Evolutionary conservation across 2,113 vertebrate genomes (phyloP).

Genomic region (Cricetomys ansorgei): DNA sequence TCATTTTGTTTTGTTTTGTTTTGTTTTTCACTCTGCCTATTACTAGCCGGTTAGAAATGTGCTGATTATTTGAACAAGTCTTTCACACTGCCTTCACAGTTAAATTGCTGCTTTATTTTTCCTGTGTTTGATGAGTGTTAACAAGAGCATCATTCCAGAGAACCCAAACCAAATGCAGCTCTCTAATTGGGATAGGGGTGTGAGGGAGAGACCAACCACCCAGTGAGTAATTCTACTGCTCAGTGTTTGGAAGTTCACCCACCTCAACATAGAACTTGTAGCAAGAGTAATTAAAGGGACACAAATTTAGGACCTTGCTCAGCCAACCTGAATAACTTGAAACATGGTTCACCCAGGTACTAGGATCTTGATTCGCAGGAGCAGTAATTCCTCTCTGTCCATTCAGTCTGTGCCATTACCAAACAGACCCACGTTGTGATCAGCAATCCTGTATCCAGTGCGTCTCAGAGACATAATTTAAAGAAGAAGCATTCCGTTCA

Average conservation of each 20-base stretch:
- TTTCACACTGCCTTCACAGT: constrained; percentile 77
- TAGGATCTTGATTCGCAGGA: background rate
- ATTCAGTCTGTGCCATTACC: background rate
- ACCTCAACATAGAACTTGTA: constrained; percentile 24
- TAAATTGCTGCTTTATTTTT: constrained; percentile 84
- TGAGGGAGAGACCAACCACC: constrained; percentile 78
- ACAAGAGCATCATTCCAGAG: constrained; percentile 80
- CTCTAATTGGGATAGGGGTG: constrained; percentile 75
- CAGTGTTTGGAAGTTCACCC: constrained; percentile 61
- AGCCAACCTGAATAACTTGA: constrained; percentile 4
- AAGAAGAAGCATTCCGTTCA: background rate
- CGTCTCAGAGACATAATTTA: background rate
- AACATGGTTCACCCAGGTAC: background rate
- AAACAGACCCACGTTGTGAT: background rate
- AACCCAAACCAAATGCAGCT: constrained; percentile 75
- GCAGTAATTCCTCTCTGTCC: background rate
- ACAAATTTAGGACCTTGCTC: constrained; percentile 47
- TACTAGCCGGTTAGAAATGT: constrained; percentile 76
- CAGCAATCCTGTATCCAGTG: background rate
- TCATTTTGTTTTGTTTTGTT: constrained; percentile 8
- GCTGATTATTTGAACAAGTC: constrained; percentile 73
- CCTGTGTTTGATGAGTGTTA: constrained; percentile 79
- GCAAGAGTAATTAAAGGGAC: constrained; percentile 69
- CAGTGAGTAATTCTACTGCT: constrained; percentile 74
- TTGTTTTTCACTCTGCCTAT: constrained; percentile 72